These are phyloP conservation scores for Tromatobia lineatoria DNA, from an alignment of 2,888 invertebrate species.

Conservation along the genomic window DNA sequence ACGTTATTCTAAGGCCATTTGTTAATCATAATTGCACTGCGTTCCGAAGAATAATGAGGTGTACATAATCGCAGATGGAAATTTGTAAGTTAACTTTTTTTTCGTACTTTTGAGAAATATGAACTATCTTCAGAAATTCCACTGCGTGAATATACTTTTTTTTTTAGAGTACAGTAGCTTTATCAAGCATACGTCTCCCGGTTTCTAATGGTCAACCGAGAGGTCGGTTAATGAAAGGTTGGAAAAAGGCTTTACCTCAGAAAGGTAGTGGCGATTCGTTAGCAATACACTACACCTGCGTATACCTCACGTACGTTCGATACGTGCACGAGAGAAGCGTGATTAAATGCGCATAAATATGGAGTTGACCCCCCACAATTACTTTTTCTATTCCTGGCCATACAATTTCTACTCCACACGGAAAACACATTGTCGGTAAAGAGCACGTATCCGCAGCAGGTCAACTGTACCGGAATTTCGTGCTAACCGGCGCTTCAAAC, in stretches of 20 bases:
- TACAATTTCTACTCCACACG: not conserved
- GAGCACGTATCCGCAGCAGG: slow-evolving; percentile 22
- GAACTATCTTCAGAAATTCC: not conserved
- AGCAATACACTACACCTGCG: slow-evolving; percentile 28
- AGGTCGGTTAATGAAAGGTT: slow-evolving; percentile 34
- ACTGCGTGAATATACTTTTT: not conserved
- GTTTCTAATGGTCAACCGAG: slow-evolving; percentile 11
- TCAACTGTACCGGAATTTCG: slow-evolving; percentile 27
- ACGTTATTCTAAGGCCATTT: too few species aligned
- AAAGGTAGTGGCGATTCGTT: not conserved
- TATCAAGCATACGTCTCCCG: not conserved
- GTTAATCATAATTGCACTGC: not conserved
- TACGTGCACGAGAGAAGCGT: slow-evolving; percentile 52
- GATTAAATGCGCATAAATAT: slow-evolving; percentile 68
- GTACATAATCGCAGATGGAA: not conserved
- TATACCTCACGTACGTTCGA: slow-evolving; percentile 31
- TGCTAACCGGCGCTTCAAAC: slow-evolving; percentile 5
- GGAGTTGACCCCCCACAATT: slow-evolving; percentile 54
- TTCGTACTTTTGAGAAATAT: not conserved
- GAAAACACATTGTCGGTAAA: slow-evolving; percentile 28
- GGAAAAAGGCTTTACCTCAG: slow-evolving; percentile 28
- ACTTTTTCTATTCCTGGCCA: slow-evolving; percentile 53
- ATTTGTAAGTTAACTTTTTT: not conserved
- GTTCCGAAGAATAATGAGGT: not conserved
- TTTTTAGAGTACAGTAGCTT: too few species aligned